Evolutionary conservation across 2,797 vertebrate species (phyloP), one percentile per base, ranked within the genome.

Genomic region (Lateolabrax maculatus): DNA sequence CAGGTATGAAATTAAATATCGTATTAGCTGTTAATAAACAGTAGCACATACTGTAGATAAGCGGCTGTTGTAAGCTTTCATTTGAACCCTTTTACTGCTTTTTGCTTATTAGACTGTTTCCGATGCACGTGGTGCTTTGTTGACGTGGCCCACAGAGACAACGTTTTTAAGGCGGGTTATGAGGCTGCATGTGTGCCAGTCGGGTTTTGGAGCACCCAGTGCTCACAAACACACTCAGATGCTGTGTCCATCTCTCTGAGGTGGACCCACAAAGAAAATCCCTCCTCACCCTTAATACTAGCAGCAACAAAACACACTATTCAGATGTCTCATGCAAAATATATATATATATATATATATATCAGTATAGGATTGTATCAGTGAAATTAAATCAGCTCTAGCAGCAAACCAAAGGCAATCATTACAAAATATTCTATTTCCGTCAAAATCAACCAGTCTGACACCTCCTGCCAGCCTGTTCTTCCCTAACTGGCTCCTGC

Each of bases 341-440:
- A 34, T 5, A 25, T 31, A 18, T 27, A 55, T 44, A n/a, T n/a
- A n/a, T n/a, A n/a, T n/a, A n/a, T 5, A 25, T 31, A 18, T 27
- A 55, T 44, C 2, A 36, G 56, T 23, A 60, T 19, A 62, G 53
- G 57, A 58, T 68, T 63, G 63, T 49, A 68, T 68, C 58, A 51
- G 46, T 66, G n/a, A 13, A 72, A 64, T 29, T 0, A 15, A 57
- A 81, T 71, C 36, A 23, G 52, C 21, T 53, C 43, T 21, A 77
- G 43, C 3, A 71, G 25, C 64, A 71, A 3, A 31, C n/a, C 39
- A 67, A 60, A 64, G 27, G 3, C 21, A 43, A 44, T 27, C 16
- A 66, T 31, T 23, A 37, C 4, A 39, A 61, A 31, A 16, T 3
- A 5, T 27, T 78, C 19, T 39, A 1, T 46, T 61, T 57, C 37